These are phyloP conservation scores for Actias luna DNA, from an alignment of 2,888 invertebrate species.

Conservation along the genomic window DNA sequence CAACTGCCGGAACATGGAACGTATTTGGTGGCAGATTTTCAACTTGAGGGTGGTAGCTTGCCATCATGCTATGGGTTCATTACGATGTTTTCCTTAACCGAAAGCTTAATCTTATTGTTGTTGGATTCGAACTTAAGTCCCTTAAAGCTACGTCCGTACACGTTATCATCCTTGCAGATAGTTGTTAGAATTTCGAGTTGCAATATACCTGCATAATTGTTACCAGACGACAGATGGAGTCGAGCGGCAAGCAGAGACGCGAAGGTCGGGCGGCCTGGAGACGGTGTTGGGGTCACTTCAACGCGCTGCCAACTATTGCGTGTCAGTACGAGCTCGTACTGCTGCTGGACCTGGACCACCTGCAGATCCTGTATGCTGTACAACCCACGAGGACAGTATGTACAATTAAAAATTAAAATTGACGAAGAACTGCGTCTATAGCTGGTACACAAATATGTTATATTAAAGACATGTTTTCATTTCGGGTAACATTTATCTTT, in stretches of 20 bases:
- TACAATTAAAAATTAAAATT: slow-evolving; percentile 7
- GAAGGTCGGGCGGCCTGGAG: slow-evolving; percentile 87
- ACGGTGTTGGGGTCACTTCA: slow-evolving; percentile 87
- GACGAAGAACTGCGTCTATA: not conserved
- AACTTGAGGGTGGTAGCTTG: too few species aligned
- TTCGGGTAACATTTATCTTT: not conserved
- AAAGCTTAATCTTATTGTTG: too few species aligned
- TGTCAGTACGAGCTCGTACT: slow-evolving; percentile 90
- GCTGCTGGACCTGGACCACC: slow-evolving; percentile 91
- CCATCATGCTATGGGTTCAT: too few species aligned
- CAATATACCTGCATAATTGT: not conserved
- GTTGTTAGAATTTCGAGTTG: not conserved
- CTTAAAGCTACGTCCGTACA: too few species aligned
- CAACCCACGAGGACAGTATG: slow-evolving; percentile 91
- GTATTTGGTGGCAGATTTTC: too few species aligned
- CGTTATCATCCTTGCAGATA: too few species aligned
- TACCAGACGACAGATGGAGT: slow-evolving; percentile 50
- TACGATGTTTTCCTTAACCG: too few species aligned
- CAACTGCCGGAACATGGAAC: too few species aligned
- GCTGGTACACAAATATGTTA: not conserved
- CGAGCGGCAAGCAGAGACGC: slow-evolving; percentile 82
- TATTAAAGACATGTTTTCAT: not conserved
- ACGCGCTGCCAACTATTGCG: slow-evolving; percentile 92
- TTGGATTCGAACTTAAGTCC: too few species aligned
- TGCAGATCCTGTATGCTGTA: slow-evolving; percentile 86